A percentile compares a stretch with the other conserved stretches of the same genome.
Evolutionary conservation across 2,113 vertebrate genomes (phyloP).

Genomic region (Bufo bufo): DNA sequence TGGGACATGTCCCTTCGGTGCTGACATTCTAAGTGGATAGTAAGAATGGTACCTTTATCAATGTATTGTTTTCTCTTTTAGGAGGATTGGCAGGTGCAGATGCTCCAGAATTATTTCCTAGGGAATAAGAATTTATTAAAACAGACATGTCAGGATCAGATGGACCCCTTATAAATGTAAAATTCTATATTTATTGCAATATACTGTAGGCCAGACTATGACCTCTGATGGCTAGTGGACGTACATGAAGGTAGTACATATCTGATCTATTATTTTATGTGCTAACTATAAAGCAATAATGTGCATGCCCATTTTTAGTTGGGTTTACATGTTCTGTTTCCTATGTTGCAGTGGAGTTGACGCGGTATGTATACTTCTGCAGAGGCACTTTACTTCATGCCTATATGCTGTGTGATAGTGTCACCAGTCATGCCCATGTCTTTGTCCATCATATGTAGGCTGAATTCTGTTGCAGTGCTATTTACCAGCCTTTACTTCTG

Average conservation of each 20-base stretch:
- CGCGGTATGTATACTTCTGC: not conserved
- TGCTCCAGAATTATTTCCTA: no score
- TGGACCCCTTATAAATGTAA: no score
- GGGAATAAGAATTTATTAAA: no score
- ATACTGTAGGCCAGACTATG: not conserved
- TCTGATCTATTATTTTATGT: not conserved
- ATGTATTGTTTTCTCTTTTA: no score
- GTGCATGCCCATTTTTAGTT: not conserved
- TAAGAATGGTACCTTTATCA: no score
- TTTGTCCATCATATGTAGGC: not conserved
- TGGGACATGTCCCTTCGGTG: no score
- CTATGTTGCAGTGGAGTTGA: not conserved
- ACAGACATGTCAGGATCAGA: no score
- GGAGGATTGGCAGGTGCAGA: no score
- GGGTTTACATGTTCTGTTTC: not conserved
- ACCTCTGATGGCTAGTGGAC: not conserved
- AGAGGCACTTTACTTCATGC: slow-evolving; percentile 1
- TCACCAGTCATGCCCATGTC: not conserved
- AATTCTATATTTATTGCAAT: no score
- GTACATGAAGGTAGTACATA: not conserved
- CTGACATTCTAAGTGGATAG: no score
- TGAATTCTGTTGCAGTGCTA: not conserved
- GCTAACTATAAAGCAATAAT: not conserved
- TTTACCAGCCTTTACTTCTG: not conserved
- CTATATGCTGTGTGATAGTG: not conserved